Evolutionary conservation across 2,797 vertebrate genomes (phyloP), one percentile per base, ranked within the genome.

Genomic region (Oreochromis mossambicus): DNA sequence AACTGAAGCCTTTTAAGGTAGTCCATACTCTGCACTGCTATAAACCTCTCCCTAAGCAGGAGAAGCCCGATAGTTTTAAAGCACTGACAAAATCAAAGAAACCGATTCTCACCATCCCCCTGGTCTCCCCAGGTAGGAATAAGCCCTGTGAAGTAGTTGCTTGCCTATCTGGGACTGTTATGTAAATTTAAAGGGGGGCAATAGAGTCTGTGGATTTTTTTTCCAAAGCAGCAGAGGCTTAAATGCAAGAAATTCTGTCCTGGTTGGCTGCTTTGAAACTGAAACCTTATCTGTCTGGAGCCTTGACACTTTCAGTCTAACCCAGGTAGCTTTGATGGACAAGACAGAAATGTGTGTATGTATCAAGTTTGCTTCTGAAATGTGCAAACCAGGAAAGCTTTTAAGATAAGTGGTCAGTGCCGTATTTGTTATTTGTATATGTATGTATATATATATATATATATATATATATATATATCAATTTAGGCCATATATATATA

Each of bases 211-310:
- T 66, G 58, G 19, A 63, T 63, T 63, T 63, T 63, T 51, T 81
- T 61, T 12, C 21, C 11, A 7, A 85, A 83, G 73, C 32, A 61
- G 68, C 24, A 14, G 51, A 86, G 54, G 70, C 50, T 89, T 73
- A 83, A 82, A 88, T 70, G 80, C 55, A 75, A 34, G 77, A 81
- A 80, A 78, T 66, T 81, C 51, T 84, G 56, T 83, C 29, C 66
- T 76, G 56, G 58, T 63, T 79, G 56, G 41, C 56, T 63, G 86
- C 83, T 89, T 91, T 88, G 85, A 94, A 90, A 91, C 43, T 15
- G 50, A 78, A 86, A 77, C 80, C 63, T 61, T 85, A 85, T 87
- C 88, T 81, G 38, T 77, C 50, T 83, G 82, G 51, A 90, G 80
- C 54, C 81, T 78, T 76, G 63, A 54, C 78, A 63, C 66, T 81